These are phyloP conservation scores for Nomada hirtipes DNA, from an alignment of 2,888 invertebrate species.

Conservation along the genomic window DNA sequence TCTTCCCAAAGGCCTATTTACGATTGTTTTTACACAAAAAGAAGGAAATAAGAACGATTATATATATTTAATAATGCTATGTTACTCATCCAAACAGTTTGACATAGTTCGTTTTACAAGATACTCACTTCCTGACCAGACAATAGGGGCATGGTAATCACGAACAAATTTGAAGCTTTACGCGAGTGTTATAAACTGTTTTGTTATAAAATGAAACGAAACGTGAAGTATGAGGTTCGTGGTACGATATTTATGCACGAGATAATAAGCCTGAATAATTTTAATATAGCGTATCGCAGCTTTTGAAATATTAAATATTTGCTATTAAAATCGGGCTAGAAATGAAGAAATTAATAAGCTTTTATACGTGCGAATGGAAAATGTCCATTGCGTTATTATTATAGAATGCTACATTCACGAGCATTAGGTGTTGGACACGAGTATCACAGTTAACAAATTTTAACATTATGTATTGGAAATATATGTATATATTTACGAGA, in stretches of 20 bases:
- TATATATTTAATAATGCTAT: conserved; percentile 20
- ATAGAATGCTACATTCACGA: conserved; percentile 41
- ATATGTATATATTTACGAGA: conserved; percentile 66
- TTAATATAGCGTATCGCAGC: conserved; percentile 41
- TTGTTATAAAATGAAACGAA: conserved; percentile 51
- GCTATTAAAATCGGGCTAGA: conserved; percentile 36
- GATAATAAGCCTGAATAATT: conserved; percentile 56
- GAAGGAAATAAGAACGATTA: conserved; percentile 15
- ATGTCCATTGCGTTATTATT: conserved; percentile 50
- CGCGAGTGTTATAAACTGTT: conserved; percentile 56
- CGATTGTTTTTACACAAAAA: conserved; percentile 8
- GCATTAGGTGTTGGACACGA: conserved; percentile 63
- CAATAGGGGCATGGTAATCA: conserved; percentile 47
- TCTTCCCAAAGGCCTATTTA: conserved; percentile 51
- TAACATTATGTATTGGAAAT: conserved; percentile 62
- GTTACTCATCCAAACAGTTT: conserved; percentile 21
- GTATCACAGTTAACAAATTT: conserved; percentile 64
- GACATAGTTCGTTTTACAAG: conserved; percentile 15
- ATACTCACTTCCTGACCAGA: conserved; percentile 26
- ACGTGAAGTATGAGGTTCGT: conserved; percentile 33
- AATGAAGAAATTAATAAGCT: conserved; percentile 32
- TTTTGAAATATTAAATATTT: conserved; percentile 31
- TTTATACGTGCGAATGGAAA: conserved; percentile 38
- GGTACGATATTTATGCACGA: conserved; percentile 28
- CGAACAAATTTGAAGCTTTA: conserved; percentile 62